Base-by-base conservation (phyloP, 1,140 invertebrate species). In the Phortica variegata region DNA sequence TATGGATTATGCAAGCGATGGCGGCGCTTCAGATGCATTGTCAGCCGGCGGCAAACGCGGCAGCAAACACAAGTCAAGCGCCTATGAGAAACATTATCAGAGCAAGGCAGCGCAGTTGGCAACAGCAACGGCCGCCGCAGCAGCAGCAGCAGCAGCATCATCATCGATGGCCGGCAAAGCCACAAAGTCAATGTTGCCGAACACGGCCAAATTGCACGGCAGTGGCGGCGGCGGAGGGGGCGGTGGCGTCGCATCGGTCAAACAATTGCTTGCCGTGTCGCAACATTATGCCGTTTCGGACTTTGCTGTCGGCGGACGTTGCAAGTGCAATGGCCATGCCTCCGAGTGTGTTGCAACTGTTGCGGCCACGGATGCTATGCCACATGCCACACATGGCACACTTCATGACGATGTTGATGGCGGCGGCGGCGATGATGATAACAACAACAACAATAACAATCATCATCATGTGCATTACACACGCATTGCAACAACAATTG, bases 271-370 rank as follows among this genome's bases (percentile, higher is more conserved):
- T 68, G 77, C 80, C 31, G 60, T 77, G n/a, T 76, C 77, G 9
- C 47, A 77, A 75, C 87, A 90, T 65, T 97, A 97, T 77, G 90
- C 93, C 8, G 88, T 98, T 9, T 93, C 95, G 6, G 96, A 99
- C 78, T 90, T 99, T 74, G 92, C 95, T 36, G 94, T 99, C 46
- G 97, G 97, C 38, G 97, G 97, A 13, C 83, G 97, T 20, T 99
- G 97, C 80, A 99, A 99, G 82, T 99, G 97, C 78, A 99, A 99
- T 80, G 97, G 97, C 19, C 97, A 99, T 80, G 95, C 95, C 31
- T 92, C 91, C 21, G 83, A 87, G 47, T 98, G 96, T 75, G 80
- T 85, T 55, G 8, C 63, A 21, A 63, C 60, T 19, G 43, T 36
- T 26, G 7, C 33, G 12, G 33, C 33, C 33, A 5, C 10, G n/a